Evolutionary conservation across 1,140 invertebrate species (phyloP), one percentile per base, ranked within the genome.

Genomic region (Archivesica marissinica): DNA sequence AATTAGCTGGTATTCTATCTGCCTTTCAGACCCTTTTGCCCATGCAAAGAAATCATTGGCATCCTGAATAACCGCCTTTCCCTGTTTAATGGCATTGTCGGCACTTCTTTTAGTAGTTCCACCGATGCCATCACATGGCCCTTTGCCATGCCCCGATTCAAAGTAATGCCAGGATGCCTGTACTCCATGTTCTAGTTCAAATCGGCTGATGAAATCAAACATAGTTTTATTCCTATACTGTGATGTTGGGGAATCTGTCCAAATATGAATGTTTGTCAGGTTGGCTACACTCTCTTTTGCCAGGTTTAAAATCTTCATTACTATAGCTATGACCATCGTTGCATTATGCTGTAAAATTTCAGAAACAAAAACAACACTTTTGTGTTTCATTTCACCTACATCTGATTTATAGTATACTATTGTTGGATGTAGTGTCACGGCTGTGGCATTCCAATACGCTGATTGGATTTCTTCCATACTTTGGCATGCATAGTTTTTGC

Each of bases 401-500:
- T 33, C 20, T 23, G 13, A 20, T 39, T 41, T 75, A 3, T 33
- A 15, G 64, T 79, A 85, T 0, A 80, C 35, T 41, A 85, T 76
- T 15, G 59, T 66, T 35, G 81, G 81, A 52, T 85, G 86, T 1
- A 87, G 33, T 20, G 86, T 87, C 4, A 83, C 76, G 4, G 47
- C 52, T 38, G 86, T 79, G 28, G 64, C 33, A 52, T 80, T 85
- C 86, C 81, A 85, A 38, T 87, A 87, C 41, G 82, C 86, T 2
- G 64, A 72, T 47, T 86, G 87, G 30, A 88, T 78, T 74, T 88
- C 87, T 30, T 86, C 86, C 17, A 66, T 33, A 30, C 39, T 70
- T 38, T 76, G 84, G 23, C 85, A 88, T 3, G 17, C 6, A 39
- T 77, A 87, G 50, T 88, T 88, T 50, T 87, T 56, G n/a, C 80